Conservation (phyloP, 2,797 vertebrate genomes). For the Enteromius anoplus region DNA sequence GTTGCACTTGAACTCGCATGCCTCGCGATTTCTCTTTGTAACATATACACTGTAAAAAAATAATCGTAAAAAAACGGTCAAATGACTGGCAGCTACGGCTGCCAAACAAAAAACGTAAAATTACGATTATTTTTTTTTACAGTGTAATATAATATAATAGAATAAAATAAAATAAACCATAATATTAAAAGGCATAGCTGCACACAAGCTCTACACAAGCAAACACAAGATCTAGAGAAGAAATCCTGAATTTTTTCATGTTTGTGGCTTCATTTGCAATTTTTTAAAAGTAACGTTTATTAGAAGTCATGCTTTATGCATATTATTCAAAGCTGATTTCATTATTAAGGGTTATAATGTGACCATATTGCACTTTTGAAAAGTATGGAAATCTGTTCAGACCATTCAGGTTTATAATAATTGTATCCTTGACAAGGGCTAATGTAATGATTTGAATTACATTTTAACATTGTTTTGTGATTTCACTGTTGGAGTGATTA, state of each 20-base stretch:
- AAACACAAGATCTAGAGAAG: neutral
- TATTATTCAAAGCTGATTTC: constrained; percentile 1
- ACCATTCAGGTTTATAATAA: neutral
- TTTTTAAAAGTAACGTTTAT: neutral
- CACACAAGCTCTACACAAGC: too few relatives aligned
- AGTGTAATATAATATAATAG: too few relatives aligned
- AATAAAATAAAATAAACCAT: too few relatives aligned
- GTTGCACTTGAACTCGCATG: too few relatives aligned
- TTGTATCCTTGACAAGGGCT: neutral
- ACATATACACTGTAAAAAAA: neutral
- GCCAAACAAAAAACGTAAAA: too few relatives aligned
- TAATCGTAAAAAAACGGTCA: too few relatives aligned
- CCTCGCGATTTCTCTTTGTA: too few relatives aligned
- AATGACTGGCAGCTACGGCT: too few relatives aligned
- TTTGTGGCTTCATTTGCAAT: constrained; percentile 6
- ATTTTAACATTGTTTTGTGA: neutral
- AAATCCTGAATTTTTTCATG: neutral
- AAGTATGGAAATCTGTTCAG: constrained; percentile 22
- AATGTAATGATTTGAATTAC: constrained; percentile 17
- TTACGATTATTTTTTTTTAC: too few relatives aligned
- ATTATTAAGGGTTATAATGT: neutral
- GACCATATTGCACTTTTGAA: constrained; percentile 2
- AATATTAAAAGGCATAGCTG: too few relatives aligned
- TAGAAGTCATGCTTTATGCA: neutral
- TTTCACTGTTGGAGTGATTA: constrained; percentile 5